Evolutionary conservation across 2,888 invertebrate species (phyloP).

Genomic region (Macaria notata): DNA sequence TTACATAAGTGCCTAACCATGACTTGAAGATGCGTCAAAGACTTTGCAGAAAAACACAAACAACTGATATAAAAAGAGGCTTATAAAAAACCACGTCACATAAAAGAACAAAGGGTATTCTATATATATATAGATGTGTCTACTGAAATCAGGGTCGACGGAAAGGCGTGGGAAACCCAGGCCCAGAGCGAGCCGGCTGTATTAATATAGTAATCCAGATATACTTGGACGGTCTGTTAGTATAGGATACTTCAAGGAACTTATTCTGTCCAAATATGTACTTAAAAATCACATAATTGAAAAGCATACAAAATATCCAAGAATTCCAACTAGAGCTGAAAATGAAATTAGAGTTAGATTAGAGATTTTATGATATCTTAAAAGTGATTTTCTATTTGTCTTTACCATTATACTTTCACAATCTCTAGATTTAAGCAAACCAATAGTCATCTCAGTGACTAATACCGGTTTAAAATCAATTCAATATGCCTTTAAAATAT

Average conservation of each 20-base stretch:
- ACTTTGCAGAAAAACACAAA: conserved; percentile 13
- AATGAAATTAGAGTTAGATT: no score
- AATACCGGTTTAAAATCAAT: no score
- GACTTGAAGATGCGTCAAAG: conserved; percentile 4
- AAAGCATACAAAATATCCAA: no score
- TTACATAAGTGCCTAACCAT: conserved; percentile 5
- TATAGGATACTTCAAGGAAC: background rate
- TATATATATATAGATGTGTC: conserved; percentile 24
- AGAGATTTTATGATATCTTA: no score
- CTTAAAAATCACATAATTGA: no score
- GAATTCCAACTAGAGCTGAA: no score
- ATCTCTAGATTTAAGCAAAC: no score
- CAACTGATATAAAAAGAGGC: conserved; percentile 13
- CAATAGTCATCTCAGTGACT: no score
- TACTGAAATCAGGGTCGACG: conserved; percentile 30
- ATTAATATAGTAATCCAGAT: conserved; percentile 10
- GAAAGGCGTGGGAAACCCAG: conserved; percentile 30
- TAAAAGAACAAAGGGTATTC: conserved; percentile 28
- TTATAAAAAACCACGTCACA: conserved; percentile 26
- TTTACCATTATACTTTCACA: no score
- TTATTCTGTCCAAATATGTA: no score
- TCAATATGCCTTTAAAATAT: no score
- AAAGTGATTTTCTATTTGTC: no score
- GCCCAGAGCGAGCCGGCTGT: conserved; percentile 12
- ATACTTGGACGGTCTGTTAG: conserved; percentile 7